Conservation (phyloP, 2,888 invertebrate species). For the Linnaemya tessellans region DNA sequence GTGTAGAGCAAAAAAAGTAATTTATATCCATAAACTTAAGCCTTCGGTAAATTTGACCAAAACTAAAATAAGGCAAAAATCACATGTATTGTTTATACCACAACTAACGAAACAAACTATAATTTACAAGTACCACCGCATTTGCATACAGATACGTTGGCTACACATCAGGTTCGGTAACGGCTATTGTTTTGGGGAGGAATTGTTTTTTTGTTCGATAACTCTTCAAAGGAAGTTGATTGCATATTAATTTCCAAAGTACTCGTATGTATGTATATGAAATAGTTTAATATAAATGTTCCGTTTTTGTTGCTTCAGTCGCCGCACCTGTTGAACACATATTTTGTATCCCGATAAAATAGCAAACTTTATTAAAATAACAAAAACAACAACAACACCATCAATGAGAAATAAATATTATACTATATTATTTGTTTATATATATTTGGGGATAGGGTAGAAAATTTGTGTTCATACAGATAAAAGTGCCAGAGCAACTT, state of each 20-base stretch:
- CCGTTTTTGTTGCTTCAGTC: background rate
- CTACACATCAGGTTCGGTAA: background rate
- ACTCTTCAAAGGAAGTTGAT: background rate
- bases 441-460: constrained; percentile 71
- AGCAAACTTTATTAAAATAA: constrained; percentile 7
- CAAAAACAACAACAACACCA: constrained; percentile 6
- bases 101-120: constrained; percentile 46
- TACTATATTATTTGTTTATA: constrained; percentile 34
- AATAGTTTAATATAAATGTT: background rate
- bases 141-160: background rate
- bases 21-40: constrained; percentile 29
- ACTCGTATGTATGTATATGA: background rate
- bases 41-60: constrained; percentile 47
- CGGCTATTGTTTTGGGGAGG: background rate
- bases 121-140: constrained; percentile 45
- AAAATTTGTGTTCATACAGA: constrained; percentile 80
- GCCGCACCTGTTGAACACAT: constrained; percentile 1
- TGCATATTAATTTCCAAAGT: background rate
- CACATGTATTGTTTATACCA: constrained; percentile 55
- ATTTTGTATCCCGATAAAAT: constrained; percentile 14
- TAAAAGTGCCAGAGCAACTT: constrained; percentile 82
- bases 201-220: background rate
- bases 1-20: background rate
- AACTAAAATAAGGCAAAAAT: constrained; percentile 33
- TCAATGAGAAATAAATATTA: constrained; percentile 54